These are phyloP conservation scores for Microcebus jonahi DNA, from an alignment of 2,113 vertebrate genomes.

Conservation along the genomic window DNA sequence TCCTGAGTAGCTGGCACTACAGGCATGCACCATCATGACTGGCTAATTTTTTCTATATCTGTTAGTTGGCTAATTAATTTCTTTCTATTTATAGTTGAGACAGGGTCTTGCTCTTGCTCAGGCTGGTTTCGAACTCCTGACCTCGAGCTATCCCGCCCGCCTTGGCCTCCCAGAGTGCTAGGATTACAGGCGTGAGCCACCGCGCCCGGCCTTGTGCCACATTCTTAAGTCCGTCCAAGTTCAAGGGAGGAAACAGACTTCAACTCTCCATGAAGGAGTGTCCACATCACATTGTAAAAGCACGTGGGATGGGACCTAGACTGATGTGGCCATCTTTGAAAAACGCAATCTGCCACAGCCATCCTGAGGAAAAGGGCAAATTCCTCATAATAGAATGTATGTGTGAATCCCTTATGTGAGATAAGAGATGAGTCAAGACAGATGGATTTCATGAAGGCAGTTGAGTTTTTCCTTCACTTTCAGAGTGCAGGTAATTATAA, in stretches of 20 bases:
- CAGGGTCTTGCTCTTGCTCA: no score
- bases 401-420: neutral
- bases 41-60: no score
- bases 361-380: neutral
- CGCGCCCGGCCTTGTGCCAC: neutral
- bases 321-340: neutral
- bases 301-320: neutral
- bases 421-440: neutral
- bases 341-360: neutral
- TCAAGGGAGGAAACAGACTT: neutral
- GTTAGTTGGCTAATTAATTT: no score
- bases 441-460: neutral
- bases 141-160: no score
- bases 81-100: no score
- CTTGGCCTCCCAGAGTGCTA: no score
- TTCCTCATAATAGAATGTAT: neutral
- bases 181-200: no score
- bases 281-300: neutral
- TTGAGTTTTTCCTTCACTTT: slow-evolving; percentile 11
- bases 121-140: no score
- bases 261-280: neutral
- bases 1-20: no score
- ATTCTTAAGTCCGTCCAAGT: neutral
- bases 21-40: no score
- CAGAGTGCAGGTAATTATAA: neutral